phyloP scores from a whole-genome alignment of 2,113 vertebrate species.

The Eretmochelys imbricata region DNA sequence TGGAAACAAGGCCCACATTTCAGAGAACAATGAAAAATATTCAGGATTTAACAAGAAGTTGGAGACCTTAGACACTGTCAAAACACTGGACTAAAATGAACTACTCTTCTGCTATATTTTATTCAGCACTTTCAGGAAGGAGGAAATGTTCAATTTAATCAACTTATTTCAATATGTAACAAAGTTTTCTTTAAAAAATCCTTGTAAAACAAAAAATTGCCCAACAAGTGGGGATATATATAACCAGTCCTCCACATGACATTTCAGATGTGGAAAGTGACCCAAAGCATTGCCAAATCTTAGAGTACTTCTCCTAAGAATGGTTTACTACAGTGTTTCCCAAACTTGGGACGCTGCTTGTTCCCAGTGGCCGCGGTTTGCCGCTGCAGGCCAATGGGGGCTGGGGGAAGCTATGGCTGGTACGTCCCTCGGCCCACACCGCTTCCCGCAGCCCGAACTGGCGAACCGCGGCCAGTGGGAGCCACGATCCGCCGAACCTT shows the following conservation, averaged over 20 bases:
- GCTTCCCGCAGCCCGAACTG: too few relatives aligned
- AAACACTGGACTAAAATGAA: neutral
- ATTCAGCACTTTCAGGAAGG: neutral
- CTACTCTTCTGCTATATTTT: neutral
- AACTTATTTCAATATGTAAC: neutral
- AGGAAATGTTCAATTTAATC: neutral
- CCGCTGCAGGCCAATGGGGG: too few relatives aligned
- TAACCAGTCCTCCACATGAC: neutral
- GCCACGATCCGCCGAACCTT: too few relatives aligned
- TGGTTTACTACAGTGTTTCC: neutral
- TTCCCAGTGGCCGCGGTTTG: too few relatives aligned
- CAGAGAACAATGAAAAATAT: neutral
- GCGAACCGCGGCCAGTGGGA: too few relatives aligned
- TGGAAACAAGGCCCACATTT: conserved; percentile 11
- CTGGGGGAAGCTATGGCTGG: too few relatives aligned
- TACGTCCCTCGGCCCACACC: too few relatives aligned
- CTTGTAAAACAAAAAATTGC: neutral
- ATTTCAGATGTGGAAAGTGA: neutral
- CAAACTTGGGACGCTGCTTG: too few relatives aligned
- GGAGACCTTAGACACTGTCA: rapidly evolving
- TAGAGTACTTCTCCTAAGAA: neutral
- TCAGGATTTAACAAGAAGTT: neutral
- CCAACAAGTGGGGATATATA: neutral
- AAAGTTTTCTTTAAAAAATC: neutral
- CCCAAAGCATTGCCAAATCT: neutral